phyloP scores from a whole-genome alignment of 2,797 vertebrate genomes.

The Cetoscarus ocellatus region DNA sequence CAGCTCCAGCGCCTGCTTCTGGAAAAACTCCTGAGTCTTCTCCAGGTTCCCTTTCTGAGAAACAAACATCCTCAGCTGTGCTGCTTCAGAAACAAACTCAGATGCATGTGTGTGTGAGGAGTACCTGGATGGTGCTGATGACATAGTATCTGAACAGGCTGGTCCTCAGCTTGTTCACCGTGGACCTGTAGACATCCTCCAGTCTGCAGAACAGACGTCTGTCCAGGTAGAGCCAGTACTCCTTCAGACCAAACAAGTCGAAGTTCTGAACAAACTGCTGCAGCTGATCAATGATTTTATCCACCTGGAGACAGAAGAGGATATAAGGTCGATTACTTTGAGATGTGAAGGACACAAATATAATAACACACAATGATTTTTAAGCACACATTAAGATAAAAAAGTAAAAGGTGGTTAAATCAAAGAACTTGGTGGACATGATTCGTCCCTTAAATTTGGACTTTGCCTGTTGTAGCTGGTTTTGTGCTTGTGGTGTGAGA shows the following conservation, averaged over 20 bases:
- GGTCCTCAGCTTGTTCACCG: slow-evolving; percentile 93
- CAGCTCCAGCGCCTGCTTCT: slow-evolving; percentile 91
- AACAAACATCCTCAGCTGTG: not conserved
- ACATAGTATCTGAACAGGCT: slow-evolving; percentile 96
- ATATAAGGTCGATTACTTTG: not conserved
- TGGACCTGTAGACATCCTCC: slow-evolving; percentile 93
- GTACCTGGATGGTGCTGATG: slow-evolving; percentile 92
- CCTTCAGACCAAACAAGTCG: slow-evolving; percentile 90
- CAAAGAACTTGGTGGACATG: no score
- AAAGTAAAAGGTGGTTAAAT: no score
- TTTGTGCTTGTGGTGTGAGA: no score
- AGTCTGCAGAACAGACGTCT: slow-evolving; percentile 92
- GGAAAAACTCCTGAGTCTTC: slow-evolving; percentile 96
- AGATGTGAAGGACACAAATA: no score
- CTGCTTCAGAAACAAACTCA: no score
- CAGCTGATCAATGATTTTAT: slow-evolving; percentile 97
- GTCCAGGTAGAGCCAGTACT: slow-evolving; percentile 96
- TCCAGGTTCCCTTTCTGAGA: slow-evolving; percentile 89
- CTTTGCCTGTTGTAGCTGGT: no score
- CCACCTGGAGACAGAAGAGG: slow-evolving; percentile 84
- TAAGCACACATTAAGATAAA: no score
- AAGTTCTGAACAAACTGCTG: slow-evolving; percentile 91
- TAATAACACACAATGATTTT: no score
- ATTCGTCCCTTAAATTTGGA: no score
- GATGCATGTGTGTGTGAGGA: no score